Conservation (phyloP, 2,113 vertebrate genomes). For the Rostratula benghalensis region DNA sequence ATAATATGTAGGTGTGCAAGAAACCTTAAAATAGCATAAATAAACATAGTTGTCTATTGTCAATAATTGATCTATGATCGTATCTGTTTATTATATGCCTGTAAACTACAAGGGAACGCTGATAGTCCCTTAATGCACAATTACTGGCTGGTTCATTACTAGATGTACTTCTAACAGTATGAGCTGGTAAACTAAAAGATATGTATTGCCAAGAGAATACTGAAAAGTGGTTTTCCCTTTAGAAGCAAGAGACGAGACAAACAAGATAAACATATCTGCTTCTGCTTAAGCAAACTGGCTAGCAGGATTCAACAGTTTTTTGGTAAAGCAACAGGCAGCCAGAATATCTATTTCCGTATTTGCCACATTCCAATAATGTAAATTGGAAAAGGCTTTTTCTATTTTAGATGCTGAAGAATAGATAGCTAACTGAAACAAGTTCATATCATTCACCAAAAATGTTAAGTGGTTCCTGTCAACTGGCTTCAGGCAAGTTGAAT, state of each 20-base stretch:
- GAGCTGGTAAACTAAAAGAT: neutral
- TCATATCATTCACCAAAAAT: neutral
- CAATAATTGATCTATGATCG: neutral
- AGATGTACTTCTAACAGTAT: neutral
- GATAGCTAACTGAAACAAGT: neutral
- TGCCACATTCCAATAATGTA: neutral
- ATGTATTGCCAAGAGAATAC: neutral
- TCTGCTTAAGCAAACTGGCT: neutral
- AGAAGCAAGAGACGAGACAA: neutral
- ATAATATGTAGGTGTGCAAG: neutral
- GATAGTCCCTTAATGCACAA: slow-evolving; percentile 27
- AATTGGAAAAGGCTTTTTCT: neutral
- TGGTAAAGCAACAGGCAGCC: neutral
- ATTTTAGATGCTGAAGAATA: neutral
- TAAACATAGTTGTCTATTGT: neutral
- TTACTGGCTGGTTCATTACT: slow-evolving; percentile 19
- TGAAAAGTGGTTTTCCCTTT: neutral
- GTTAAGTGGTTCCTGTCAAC: neutral
- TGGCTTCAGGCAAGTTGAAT: neutral
- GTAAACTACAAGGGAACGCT: neutral
- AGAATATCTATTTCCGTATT: neutral
- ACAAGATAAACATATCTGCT: neutral
- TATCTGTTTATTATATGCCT: neutral
- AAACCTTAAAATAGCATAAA: neutral
- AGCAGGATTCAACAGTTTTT: neutral